Conservation (phyloP, 2,888 invertebrate species). For the Drosophila monieri region DNA sequence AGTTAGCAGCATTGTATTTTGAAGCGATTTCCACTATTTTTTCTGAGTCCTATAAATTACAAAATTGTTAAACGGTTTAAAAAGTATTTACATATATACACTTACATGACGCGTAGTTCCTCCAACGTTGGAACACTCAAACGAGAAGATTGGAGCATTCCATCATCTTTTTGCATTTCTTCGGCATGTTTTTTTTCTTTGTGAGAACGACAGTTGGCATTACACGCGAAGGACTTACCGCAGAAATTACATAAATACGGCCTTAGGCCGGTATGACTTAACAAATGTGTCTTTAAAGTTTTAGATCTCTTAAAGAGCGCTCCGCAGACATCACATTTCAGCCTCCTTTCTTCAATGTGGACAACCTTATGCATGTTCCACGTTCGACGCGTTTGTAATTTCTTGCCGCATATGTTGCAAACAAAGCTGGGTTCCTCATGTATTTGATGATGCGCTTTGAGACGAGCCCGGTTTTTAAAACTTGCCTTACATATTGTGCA, state of each 20-base stretch:
- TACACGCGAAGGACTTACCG: slow-evolving; percentile 82
- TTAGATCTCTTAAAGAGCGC: slow-evolving; percentile 83
- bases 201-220: slow-evolving; percentile 83
- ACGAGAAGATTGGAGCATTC: slow-evolving; percentile 59
- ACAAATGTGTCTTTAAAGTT: slow-evolving; percentile 82
- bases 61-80: no score
- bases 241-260: slow-evolving; percentile 83
- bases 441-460: slow-evolving; percentile 83
- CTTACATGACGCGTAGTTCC: slow-evolving; percentile 81
- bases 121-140: slow-evolving; percentile 81
- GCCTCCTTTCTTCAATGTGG: slow-evolving; percentile 81
- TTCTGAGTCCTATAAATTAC: no score
- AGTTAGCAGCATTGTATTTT: no score
- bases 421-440: slow-evolving; percentile 83
- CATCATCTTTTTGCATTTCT: slow-evolving; percentile 81
- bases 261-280: slow-evolving; percentile 82
- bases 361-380: slow-evolving; percentile 84
- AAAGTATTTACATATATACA: neutral
- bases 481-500: slow-evolving; percentile 82
- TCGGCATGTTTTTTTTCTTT: slow-evolving; percentile 81
- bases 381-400: slow-evolving; percentile 84
- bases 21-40: no score
- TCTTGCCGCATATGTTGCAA: slow-evolving; percentile 83
- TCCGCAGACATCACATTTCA: slow-evolving; percentile 82
- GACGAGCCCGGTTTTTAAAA: slow-evolving; percentile 81